phyloP scores from a whole-genome alignment of 2,113 vertebrate species.

The Megalops atlanticus region DNA sequence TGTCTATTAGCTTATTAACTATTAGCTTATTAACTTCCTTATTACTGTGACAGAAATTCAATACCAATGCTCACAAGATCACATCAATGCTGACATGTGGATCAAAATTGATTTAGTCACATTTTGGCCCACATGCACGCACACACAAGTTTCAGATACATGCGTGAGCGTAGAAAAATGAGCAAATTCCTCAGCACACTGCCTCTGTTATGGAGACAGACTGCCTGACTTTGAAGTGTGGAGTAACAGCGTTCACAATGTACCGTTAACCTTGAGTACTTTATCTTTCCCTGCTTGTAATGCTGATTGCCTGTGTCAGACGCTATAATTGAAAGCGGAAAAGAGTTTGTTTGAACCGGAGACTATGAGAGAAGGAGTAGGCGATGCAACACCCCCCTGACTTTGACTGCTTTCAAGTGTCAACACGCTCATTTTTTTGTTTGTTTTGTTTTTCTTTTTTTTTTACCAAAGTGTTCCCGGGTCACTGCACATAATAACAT shows the following conservation, averaged over 20 bases:
- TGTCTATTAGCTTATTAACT: too few relatives aligned
- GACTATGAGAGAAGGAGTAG: conserved; percentile 39
- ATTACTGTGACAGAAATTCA: too few relatives aligned
- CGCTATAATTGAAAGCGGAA: conserved; percentile 38
- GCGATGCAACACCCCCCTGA: conserved; percentile 31
- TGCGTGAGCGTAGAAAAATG: conserved; percentile 15
- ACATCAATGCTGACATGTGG: too few relatives aligned
- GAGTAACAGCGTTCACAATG: conserved; percentile 39
- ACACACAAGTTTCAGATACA: too few relatives aligned
- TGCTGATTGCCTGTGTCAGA: conserved; percentile 32
- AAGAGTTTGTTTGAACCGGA: conserved; percentile 36
- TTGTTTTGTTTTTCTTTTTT: conserved; percentile 30
- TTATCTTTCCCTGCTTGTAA: too few relatives aligned
- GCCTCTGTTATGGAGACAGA: not conserved
- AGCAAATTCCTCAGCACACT: not conserved
- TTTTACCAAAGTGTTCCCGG: conserved; percentile 20
- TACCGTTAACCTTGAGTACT: conserved; percentile 49
- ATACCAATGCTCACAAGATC: too few relatives aligned
- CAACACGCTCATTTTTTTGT: too few relatives aligned
- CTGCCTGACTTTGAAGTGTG: conserved; percentile 19
- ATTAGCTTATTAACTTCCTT: too few relatives aligned
- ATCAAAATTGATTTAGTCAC: too few relatives aligned
- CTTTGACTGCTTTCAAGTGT: conserved; percentile 30
- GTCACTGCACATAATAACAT: conserved; percentile 23
- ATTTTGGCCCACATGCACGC: too few relatives aligned